A percentile compares a stretch with the other conserved stretches of the same genome.
phyloP scores from a whole-genome alignment of 2,113 vertebrate species.

The Pollachius pollachius region DNA sequence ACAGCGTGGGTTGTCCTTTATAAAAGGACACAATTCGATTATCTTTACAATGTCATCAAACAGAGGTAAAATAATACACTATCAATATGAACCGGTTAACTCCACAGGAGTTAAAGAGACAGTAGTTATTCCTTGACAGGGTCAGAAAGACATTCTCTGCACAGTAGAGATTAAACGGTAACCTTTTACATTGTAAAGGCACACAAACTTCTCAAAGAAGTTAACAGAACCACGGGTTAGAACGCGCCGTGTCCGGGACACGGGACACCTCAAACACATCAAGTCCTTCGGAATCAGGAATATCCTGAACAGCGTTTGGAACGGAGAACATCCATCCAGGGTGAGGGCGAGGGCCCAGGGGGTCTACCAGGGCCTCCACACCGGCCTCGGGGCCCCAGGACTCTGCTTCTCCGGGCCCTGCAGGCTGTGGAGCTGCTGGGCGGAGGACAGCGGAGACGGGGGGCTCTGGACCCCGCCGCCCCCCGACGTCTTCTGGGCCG shows the following conservation, averaged over 20 bases:
- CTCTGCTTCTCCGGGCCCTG: conserved; percentile 49
- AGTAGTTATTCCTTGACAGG: not conserved
- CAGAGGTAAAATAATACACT: conserved; percentile 6
- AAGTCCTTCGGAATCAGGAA: conserved; percentile 25
- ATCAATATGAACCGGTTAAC: conserved; percentile 13
- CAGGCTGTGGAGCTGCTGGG: conserved; percentile 15
- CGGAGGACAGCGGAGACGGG: conserved; percentile 1
- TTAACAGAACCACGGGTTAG: not conserved
- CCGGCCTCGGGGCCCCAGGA: conserved; percentile 12
- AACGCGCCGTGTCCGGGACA: not conserved
- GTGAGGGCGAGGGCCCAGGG: not conserved
- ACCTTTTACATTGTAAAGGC: conserved; percentile 8
- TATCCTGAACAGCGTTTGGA: conserved; percentile 39
- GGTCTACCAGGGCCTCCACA: conserved; percentile 80
- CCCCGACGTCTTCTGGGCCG: not conserved
- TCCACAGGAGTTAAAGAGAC: conserved; percentile 33
- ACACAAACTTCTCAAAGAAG: not conserved
- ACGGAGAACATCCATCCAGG: conserved; percentile 43
- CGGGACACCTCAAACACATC: not conserved
- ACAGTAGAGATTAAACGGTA: not conserved
- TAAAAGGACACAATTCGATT: conserved; percentile 29
- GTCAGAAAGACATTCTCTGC: not conserved
- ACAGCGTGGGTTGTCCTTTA: conserved; percentile 16
- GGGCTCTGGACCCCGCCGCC: conserved; percentile 1
- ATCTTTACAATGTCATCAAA: conserved; percentile 3